Conservation (phyloP, 2,797 vertebrate species). For the Anabacerthia variegaticeps region DNA sequence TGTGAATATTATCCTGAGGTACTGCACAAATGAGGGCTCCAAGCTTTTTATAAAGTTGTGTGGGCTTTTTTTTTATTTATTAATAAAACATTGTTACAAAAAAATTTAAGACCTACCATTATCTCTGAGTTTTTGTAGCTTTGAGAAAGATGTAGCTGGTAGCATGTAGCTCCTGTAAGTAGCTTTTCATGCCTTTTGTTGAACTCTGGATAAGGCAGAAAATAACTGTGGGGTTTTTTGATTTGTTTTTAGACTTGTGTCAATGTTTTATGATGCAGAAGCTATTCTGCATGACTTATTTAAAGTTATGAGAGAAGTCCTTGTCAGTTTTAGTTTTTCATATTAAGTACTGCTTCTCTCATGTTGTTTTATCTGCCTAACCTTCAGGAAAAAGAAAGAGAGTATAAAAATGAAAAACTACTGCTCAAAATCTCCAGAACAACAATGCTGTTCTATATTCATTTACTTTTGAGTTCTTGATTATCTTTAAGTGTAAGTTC, state of each 20-base stretch:
- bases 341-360: background rate
- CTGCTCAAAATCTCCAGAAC: background rate
- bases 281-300: constrained; percentile 24
- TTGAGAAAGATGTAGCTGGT: background rate
- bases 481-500: background rate
- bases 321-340: constrained; percentile 38
- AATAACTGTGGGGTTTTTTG: background rate
- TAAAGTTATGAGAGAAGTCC: constrained; percentile 15
- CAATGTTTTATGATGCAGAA: background rate
- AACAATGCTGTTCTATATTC: background rate
- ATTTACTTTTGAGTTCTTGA: background rate
- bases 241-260: background rate
- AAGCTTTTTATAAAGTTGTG: background rate
- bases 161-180: background rate
- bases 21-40: rapidly evolving
- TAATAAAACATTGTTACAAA: background rate
- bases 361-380: background rate
- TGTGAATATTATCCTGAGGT: background rate
- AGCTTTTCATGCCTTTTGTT: background rate
- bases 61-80: background rate
- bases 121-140: background rate
- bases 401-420: background rate
- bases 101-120: background rate
- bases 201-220: background rate
- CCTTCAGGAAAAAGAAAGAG: background rate